phyloP scores from a whole-genome alignment of 1,140 invertebrate species.

The Drosophila carrolli region DNA sequence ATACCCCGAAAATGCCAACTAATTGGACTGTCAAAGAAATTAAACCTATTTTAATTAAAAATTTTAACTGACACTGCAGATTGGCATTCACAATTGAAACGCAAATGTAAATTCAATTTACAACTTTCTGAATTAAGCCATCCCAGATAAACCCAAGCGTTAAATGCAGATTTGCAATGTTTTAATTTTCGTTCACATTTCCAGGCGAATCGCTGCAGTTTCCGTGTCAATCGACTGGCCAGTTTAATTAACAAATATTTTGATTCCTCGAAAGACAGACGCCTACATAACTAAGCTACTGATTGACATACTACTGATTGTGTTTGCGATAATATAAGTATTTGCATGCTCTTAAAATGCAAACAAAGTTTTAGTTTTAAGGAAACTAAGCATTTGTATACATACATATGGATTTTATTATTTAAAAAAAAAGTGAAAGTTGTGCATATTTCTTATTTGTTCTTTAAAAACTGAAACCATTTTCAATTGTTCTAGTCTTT shows the following conservation, averaged over 20 bases:
- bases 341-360: not conserved
- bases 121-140: not conserved
- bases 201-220: not conserved
- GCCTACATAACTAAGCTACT: conserved; percentile 14
- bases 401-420: too few relatives aligned
- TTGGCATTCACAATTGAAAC: conserved; percentile 5
- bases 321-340: not conserved
- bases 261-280: not conserved
- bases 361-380: not conserved
- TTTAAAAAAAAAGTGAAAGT: too few relatives aligned
- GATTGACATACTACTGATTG: conserved; percentile 43
- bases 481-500: not conserved
- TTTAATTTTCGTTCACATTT: not conserved
- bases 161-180: not conserved
- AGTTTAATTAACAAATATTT: conserved; percentile 51
- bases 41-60: conserved; percentile 26
- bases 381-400: not conserved
- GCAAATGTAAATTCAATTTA: conserved; percentile 8
- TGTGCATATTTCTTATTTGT: too few relatives aligned
- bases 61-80: conserved; percentile 9
- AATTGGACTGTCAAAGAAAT: conserved; percentile 39
- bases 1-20: conserved; percentile 2
- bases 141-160: conserved; percentile 1
- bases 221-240: conserved; percentile 12
- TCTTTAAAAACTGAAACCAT: too few relatives aligned